Conservation (phyloP, 2,888 invertebrate genomes). For the Tupiocoris notatus region DNA sequence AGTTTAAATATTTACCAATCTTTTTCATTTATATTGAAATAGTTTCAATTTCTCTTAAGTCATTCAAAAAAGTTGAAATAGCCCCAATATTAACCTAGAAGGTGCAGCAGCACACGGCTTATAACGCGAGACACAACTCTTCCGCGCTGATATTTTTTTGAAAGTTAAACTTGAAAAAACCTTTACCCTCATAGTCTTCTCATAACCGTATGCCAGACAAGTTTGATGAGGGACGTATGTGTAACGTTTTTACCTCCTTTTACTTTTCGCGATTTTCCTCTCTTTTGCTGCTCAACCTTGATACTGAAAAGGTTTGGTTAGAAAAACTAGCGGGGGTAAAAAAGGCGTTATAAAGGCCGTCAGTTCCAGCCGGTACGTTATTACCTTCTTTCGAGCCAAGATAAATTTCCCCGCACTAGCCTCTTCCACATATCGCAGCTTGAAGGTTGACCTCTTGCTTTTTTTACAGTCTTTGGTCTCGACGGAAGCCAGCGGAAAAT, state of each 20-base stretch:
- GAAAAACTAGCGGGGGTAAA: background rate
- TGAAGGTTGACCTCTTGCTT: constrained; percentile 1
- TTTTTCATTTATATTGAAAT: too few relatives aligned
- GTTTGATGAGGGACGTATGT: background rate
- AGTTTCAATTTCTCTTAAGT: too few relatives aligned
- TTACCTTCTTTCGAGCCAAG: constrained; percentile 35
- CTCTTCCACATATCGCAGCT: background rate
- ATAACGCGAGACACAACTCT: too few relatives aligned
- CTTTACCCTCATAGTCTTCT: too few relatives aligned
- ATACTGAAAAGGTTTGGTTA: background rate
- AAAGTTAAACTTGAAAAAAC: too few relatives aligned
- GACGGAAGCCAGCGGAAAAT: constrained; percentile 16
- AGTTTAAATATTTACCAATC: too few relatives aligned
- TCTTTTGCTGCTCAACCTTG: background rate
- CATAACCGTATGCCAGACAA: too few relatives aligned
- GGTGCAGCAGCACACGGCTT: too few relatives aligned
- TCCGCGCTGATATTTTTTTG: too few relatives aligned
- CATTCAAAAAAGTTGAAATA: too few relatives aligned
- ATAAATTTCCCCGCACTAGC: constrained; percentile 22
- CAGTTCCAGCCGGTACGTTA: constrained; percentile 40
- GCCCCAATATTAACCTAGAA: too few relatives aligned
- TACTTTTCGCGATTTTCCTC: background rate
- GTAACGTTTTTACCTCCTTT: background rate
- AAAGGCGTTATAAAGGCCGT: constrained; percentile 37
- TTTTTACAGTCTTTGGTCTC: constrained; percentile 11